Conservation (phyloP, 2,113 vertebrate species). For the Notothenia rossii region DNA sequence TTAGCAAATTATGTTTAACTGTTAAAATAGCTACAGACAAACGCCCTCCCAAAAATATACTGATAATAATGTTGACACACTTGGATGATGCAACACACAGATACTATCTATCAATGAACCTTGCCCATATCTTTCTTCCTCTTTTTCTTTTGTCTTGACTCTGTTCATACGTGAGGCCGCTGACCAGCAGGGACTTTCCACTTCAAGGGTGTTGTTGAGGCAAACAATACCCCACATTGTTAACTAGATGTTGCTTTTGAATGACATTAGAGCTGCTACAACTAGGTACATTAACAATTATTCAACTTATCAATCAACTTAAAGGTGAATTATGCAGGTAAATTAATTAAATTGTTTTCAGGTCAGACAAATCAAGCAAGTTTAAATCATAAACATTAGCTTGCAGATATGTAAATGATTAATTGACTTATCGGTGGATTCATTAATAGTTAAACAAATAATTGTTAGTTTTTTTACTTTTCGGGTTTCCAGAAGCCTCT, state of each 20-base stretch:
- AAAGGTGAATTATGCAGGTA: too few species aligned
- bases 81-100: not conserved
- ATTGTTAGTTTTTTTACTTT: not conserved
- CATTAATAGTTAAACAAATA: not conserved
- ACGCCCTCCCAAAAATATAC: not conserved
- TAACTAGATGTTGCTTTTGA: not conserved
- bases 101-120: not conserved
- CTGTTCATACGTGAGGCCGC: not conserved
- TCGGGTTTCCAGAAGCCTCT: not conserved
- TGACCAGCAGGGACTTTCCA: slow-evolving; percentile 32
- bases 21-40: not conserved
- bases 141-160: not conserved
- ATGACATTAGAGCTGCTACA: not conserved
- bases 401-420: not conserved
- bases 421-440: not conserved
- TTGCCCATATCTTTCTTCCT: not conserved
- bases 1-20: not conserved
- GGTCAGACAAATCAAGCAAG: too few species aligned
- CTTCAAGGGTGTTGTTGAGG: not conserved
- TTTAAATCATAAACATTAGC: too few species aligned
- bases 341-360: too few species aligned
- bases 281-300: not conserved
- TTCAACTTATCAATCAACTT: not conserved
- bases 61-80: not conserved
- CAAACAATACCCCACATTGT: not conserved